Percentiles rank a stretch among this genome's conserved stretches.
Conservation (phyloP, 1,140 invertebrate genomes). For the Zaprionus africanus region DNA sequence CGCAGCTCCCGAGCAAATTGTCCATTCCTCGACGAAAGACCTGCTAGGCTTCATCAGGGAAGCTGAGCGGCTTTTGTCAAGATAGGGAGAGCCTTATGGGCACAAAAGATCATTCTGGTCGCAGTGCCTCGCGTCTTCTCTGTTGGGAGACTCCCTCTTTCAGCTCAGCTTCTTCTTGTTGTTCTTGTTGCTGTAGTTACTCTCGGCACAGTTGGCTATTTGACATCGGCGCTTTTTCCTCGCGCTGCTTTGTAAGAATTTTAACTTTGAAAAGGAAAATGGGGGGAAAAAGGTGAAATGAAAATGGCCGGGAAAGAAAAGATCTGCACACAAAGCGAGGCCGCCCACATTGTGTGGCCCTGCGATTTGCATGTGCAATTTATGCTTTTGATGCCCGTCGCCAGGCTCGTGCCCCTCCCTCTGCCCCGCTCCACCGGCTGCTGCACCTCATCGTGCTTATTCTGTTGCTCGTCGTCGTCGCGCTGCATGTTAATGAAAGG, state of each 20-base stretch:
- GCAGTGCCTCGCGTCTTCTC: too few species aligned
- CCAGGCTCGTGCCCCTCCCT: background rate
- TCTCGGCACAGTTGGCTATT: conserved; percentile 48
- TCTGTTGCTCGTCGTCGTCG: background rate
- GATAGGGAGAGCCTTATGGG: too few species aligned
- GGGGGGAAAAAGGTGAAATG: background rate
- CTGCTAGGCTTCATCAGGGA: too few species aligned
- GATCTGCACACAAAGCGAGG: conserved; percentile 3
- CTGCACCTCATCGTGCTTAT: background rate
- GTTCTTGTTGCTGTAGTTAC: conserved; percentile 18
- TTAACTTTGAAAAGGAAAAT: conserved; percentile 27
- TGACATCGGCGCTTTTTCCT: conserved; percentile 42
- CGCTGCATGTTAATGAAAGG: conserved; percentile 77
- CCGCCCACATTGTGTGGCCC: conserved; percentile 33
- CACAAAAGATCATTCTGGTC: too few species aligned
- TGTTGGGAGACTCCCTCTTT: too few species aligned
- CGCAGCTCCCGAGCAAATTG: too few species aligned
- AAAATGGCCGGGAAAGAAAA: conserved; percentile 7
- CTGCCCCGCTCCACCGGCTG: background rate
- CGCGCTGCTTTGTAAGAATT: conserved; percentile 44
- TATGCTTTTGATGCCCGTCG: conserved; percentile 75
- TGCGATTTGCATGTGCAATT: conserved; percentile 78
- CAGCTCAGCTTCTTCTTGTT: background rate
- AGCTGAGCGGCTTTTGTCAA: too few species aligned
- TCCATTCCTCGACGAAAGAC: too few species aligned